Percentiles rank a stretch among this genome's conserved stretches.
These are phyloP conservation scores for Merluccius polli DNA, from an alignment of 2,797 vertebrate species.

Conservation along the genomic window DNA sequence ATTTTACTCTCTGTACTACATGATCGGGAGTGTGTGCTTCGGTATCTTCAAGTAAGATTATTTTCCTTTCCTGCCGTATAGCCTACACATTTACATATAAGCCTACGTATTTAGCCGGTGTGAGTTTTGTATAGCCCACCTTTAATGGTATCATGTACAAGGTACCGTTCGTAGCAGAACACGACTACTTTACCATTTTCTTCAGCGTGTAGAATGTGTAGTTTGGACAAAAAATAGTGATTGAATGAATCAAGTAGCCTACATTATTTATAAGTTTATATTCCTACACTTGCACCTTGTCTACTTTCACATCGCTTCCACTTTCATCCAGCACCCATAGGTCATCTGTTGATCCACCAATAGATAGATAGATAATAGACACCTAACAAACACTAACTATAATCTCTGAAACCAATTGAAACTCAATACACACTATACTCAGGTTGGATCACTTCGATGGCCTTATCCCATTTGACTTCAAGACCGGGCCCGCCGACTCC, in stretches of 20 bases:
- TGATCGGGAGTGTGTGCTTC: constrained; percentile 74
- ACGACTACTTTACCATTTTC: background rate
- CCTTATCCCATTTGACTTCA: constrained; percentile 76
- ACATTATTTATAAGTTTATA: background rate
- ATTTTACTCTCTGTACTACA: constrained; percentile 77
- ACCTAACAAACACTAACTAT: background rate
- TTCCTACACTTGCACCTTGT: background rate
- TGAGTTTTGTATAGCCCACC: background rate
- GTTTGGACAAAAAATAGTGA: background rate
- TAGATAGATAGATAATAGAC: no score
- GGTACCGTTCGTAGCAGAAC: background rate
- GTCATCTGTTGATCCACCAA: background rate
- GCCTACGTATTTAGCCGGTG: background rate
- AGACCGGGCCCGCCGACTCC: constrained; percentile 67
- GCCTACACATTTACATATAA: background rate
- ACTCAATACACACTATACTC: background rate
- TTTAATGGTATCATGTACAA: background rate
- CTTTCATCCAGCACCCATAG: background rate
- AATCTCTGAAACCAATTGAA: background rate
- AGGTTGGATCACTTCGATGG: constrained; percentile 73
- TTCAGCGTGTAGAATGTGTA: background rate
- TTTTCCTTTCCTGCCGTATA: background rate
- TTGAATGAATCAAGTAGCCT: background rate
- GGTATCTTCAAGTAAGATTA: constrained; percentile 72
- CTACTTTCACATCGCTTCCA: background rate